Evolutionary conservation across 2,797 vertebrate genomes (phyloP).

Genomic region (Phoebastria nigripes): DNA sequence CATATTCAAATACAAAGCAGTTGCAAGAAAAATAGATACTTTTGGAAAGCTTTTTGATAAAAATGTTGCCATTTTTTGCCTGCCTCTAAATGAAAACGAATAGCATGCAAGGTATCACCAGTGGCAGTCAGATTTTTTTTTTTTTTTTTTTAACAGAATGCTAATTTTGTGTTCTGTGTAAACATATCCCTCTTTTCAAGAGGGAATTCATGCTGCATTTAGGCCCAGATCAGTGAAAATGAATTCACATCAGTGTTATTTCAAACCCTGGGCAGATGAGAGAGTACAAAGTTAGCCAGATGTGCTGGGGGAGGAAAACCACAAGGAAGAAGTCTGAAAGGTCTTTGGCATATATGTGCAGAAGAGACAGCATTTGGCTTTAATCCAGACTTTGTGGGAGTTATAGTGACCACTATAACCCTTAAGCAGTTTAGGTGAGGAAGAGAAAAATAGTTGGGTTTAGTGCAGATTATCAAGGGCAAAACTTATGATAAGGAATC

Average conservation of each 20-base stretch:
- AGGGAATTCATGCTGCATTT: neutral
- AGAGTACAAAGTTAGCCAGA: neutral
- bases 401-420: neutral
- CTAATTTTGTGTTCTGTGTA: neutral
- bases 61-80: neutral
- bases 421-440: neutral
- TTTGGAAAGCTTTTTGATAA: neutral
- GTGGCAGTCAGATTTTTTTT: neutral
- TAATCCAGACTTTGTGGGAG: neutral
- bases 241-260: neutral
- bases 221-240: neutral
- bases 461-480: neutral
- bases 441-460: neutral
- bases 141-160: neutral
- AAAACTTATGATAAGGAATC: neutral
- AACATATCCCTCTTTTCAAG: neutral
- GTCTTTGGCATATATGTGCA: neutral
- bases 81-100: neutral
- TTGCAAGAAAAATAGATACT: neutral
- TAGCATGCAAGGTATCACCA: neutral
- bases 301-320: neutral
- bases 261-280: neutral
- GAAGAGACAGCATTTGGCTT: neutral
- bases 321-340: neutral
- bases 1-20: neutral